A percentile compares a stretch with the other conserved stretches of the same genome.
Conservation (phyloP, 92 coral and sea anemone species). For the Virgularia gustaviana region DNA sequence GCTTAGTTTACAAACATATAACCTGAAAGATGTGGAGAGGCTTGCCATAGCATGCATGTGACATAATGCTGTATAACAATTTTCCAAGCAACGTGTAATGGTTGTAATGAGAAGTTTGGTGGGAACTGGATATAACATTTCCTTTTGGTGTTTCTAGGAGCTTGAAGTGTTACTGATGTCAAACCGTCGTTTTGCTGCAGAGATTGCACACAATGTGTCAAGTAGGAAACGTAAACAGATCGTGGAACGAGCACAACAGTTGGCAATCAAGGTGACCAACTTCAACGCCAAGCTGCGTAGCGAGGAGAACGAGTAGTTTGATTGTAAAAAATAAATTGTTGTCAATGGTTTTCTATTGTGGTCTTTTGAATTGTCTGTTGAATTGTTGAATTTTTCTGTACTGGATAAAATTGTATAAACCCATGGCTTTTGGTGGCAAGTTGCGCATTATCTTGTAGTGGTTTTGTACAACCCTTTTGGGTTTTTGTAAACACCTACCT, state of each 20-base stretch:
- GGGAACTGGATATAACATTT: not conserved
- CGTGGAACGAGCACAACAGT: slow-evolving; percentile 93
- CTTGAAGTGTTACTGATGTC: slow-evolving; percentile 92
- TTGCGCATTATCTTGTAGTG: too few relatives aligned
- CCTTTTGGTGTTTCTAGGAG: too few relatives aligned
- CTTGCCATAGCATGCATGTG: not conserved
- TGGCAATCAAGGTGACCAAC: slow-evolving; percentile 86
- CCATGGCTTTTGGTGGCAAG: not conserved
- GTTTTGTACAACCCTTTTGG: too few relatives aligned
- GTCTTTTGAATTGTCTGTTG: not conserved
- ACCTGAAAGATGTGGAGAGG: too few relatives aligned
- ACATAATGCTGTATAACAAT: too few relatives aligned
- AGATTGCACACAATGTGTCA: slow-evolving; percentile 94
- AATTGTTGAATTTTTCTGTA: not conserved
- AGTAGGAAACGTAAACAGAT: slow-evolving; percentile 88
- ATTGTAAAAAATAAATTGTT: slow-evolving; percentile 4
- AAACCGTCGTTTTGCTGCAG: slow-evolving; percentile 93
- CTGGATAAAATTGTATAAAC: not conserved
- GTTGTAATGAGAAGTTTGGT: not conserved
- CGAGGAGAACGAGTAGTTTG: slow-evolving; percentile 84
- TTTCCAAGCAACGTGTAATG: too few relatives aligned
- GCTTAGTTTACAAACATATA: too few relatives aligned
- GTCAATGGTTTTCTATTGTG: slow-evolving; percentile 5
- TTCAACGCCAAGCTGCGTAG: slow-evolving; percentile 90
- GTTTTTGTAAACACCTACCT: too few relatives aligned